Conservation (phyloP, 2,797 vertebrate genomes). For the Oreonectes daqikongensis region DNA sequence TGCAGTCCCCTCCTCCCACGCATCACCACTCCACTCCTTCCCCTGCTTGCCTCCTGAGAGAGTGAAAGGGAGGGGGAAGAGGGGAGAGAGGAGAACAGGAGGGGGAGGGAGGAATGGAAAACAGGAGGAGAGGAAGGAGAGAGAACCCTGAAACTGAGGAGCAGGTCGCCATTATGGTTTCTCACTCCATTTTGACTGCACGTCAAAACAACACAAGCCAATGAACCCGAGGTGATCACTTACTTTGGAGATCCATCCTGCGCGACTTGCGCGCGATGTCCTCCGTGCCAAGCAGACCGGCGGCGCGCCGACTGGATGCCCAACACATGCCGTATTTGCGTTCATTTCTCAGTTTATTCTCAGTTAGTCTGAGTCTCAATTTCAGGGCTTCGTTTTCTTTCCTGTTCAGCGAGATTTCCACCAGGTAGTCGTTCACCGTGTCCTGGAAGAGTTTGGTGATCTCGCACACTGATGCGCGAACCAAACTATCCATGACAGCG, state of each 20-base stretch:
- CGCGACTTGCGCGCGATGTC: conserved; percentile 68
- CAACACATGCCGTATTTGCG: conserved; percentile 81
- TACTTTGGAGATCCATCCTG: conserved; percentile 71
- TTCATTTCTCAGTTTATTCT: conserved; percentile 79
- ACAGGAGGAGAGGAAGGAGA: conserved; percentile 39
- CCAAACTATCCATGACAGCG: conserved; percentile 81
- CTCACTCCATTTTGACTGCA: conserved; percentile 34
- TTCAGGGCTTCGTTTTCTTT: conserved; percentile 81
- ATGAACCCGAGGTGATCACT: conserved; percentile 54
- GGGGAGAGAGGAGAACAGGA: conserved; percentile 51
- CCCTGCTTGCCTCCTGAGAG: conserved; percentile 76
- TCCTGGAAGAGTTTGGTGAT: conserved; percentile 84
- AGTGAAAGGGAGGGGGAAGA: conserved; percentile 54
- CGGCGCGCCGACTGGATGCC: conserved; percentile 75
- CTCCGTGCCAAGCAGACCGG: conserved; percentile 64
- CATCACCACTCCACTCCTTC: conserved; percentile 61
- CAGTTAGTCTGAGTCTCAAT: conserved; percentile 76
- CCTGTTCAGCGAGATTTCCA: conserved; percentile 80
- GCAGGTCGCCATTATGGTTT: conserved; percentile 53
- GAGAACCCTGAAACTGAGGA: conserved; percentile 51
- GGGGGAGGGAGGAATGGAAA: conserved; percentile 50
- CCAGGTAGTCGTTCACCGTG: conserved; percentile 80
- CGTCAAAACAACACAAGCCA: conserved; percentile 5
- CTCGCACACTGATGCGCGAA: conserved; percentile 81
- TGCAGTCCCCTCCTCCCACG: conserved; percentile 65